These are phyloP conservation scores for Boleophthalmus pectinirostris DNA, from an alignment of 2,113 vertebrate genomes.

Conservation along the genomic window DNA sequence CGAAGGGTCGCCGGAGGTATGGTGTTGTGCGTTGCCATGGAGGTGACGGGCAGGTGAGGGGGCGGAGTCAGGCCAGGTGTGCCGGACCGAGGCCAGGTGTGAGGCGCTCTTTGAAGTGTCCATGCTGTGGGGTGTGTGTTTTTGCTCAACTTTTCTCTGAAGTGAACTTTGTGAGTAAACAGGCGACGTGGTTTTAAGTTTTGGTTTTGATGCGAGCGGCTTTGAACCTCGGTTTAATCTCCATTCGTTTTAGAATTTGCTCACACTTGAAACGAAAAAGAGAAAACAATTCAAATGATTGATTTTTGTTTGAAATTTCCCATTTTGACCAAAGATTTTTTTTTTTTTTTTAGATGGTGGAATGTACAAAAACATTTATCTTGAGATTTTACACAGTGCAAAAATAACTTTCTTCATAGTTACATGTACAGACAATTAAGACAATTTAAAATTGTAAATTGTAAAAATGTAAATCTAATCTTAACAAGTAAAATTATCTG, in stretches of 20 bases:
- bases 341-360: background rate
- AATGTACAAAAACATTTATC: background rate
- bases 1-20: background rate
- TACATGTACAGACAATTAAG: background rate
- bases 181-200: background rate
- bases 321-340: too few relatives aligned
- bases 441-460: too few relatives aligned
- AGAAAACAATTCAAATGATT: too few relatives aligned
- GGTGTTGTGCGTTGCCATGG: background rate
- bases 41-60: slow-evolving; percentile 25
- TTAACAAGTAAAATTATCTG: too few relatives aligned
- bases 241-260: background rate
- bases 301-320: background rate
- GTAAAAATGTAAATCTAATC: too few relatives aligned
- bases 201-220: background rate
- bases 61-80: slow-evolving; percentile 35
- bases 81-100: slow-evolving; percentile 2
- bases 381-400: background rate
- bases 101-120: background rate
- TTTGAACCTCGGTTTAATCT: background rate
- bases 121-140: background rate
- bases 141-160: background rate
- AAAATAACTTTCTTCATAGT: too few relatives aligned
- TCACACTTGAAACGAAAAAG: background rate
- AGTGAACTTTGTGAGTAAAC: slow-evolving; percentile 12